Percentiles rank a stretch among this genome's conserved stretches.
Evolutionary conservation across 64 coral and sea anemone species (phyloP).

Genomic region (Actinia equina): DNA sequence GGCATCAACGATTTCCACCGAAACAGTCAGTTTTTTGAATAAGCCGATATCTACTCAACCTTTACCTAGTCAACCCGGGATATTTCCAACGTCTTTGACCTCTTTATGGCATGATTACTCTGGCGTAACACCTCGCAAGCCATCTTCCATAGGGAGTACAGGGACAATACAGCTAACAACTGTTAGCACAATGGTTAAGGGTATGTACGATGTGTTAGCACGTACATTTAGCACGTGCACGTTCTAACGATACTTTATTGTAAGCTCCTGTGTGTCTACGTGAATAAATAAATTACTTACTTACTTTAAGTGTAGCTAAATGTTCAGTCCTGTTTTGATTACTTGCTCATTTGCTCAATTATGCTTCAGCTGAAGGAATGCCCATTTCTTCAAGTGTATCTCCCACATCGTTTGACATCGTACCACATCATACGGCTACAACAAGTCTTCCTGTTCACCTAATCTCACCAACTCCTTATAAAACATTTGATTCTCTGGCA

Average conservation of each 20-base stretch:
- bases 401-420: too few relatives aligned
- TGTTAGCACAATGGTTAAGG: background rate
- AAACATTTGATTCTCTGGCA: background rate
- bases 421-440: background rate
- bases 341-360: background rate
- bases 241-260: too few relatives aligned
- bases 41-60: background rate
- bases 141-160: background rate
- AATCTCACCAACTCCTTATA: background rate
- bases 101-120: background rate
- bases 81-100: background rate
- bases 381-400: too few relatives aligned
- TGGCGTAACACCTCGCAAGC: background rate
- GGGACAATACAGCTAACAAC: background rate
- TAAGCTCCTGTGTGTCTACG: too few relatives aligned
- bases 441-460: background rate
- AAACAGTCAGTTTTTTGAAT: background rate
- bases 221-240: too few relatives aligned
- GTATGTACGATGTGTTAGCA: background rate
- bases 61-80: background rate
- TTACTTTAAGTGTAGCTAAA: too few relatives aligned
- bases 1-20: background rate
- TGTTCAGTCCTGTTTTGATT: background rate
- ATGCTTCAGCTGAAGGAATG: too few relatives aligned
- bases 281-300: too few relatives aligned